A percentile compares a stretch with the other conserved stretches of the same genome.
Evolutionary conservation across 2,888 invertebrate species (phyloP).

Genomic region (Venustoraphidia nigricollis): DNA sequence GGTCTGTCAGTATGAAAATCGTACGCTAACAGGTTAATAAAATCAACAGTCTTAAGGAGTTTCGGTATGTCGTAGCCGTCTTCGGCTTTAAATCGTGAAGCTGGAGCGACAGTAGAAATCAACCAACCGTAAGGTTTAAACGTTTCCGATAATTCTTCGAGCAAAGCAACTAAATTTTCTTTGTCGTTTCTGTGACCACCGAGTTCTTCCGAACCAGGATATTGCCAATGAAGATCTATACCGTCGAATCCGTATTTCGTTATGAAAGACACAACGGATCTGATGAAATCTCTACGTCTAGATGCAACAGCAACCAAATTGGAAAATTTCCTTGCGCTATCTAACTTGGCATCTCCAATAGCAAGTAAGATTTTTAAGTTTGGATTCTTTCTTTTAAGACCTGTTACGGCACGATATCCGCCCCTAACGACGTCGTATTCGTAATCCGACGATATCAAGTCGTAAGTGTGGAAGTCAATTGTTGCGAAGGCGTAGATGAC

Average conservation of each 20-base stretch:
- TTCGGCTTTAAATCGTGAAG: constrained; percentile 44
- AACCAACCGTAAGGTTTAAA: constrained; percentile 39
- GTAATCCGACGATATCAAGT: constrained; percentile 45
- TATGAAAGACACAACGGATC: constrained; percentile 46
- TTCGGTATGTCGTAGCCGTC: constrained; percentile 48
- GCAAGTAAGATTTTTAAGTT: constrained; percentile 55
- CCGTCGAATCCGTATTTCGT: constrained; percentile 63
- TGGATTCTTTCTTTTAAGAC: constrained; percentile 48
- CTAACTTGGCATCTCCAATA: constrained; percentile 49
- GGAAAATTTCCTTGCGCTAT: constrained; percentile 44
- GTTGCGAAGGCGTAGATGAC: constrained; percentile 57
- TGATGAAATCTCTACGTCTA: constrained; percentile 40
- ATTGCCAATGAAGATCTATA: constrained; percentile 66
- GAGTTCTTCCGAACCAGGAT: constrained; percentile 39
- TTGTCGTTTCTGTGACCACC: constrained; percentile 32
- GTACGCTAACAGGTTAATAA: constrained; percentile 53
- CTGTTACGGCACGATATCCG: constrained; percentile 54
- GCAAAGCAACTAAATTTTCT: constrained; percentile 34
- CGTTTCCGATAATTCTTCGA: constrained; percentile 44
- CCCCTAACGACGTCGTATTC: constrained; percentile 59
- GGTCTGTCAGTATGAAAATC: constrained; percentile 33
- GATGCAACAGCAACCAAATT: constrained; percentile 41
- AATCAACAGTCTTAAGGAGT: constrained; percentile 44
- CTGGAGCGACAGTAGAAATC: constrained; percentile 40
- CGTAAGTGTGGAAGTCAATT: constrained; percentile 47